Conservation (phyloP, 1,140 invertebrate genomes). For the Spodoptera frugiperda region DNA sequence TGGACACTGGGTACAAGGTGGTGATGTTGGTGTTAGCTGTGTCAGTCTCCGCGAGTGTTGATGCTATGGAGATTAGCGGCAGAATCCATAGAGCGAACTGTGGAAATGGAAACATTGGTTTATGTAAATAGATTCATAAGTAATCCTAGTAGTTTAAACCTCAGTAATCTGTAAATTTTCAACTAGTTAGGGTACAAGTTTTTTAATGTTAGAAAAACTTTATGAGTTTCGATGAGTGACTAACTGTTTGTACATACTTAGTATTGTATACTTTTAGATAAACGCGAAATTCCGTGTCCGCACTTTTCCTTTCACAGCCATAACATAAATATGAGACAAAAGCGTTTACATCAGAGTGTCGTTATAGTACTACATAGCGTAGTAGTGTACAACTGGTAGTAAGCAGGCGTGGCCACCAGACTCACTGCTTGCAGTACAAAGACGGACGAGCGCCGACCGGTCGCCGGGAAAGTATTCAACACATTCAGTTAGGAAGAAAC, state of each 20-base stretch:
- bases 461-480: constrained; percentile 18
- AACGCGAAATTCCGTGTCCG: no score
- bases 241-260: no score
- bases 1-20: constrained; percentile 63
- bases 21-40: constrained; percentile 48
- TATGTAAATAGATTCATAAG: no score
- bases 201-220: no score
- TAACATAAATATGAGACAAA: not conserved
- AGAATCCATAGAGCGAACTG: constrained; percentile 51
- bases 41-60: not conserved
- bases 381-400: not conserved
- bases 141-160: no score
- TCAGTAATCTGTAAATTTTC: no score
- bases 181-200: no score
- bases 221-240: no score
- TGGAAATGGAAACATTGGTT: not conserved
- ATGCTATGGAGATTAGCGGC: constrained; percentile 36
- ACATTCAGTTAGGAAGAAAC: not conserved
- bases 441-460: constrained; percentile 22
- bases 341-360: not conserved
- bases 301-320: not conserved
- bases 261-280: no score
- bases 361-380: not conserved
- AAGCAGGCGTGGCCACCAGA: not conserved
- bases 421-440: not conserved